Conservation (phyloP, 1,140 invertebrate genomes). For the Heliconius eleuchia region DNA sequence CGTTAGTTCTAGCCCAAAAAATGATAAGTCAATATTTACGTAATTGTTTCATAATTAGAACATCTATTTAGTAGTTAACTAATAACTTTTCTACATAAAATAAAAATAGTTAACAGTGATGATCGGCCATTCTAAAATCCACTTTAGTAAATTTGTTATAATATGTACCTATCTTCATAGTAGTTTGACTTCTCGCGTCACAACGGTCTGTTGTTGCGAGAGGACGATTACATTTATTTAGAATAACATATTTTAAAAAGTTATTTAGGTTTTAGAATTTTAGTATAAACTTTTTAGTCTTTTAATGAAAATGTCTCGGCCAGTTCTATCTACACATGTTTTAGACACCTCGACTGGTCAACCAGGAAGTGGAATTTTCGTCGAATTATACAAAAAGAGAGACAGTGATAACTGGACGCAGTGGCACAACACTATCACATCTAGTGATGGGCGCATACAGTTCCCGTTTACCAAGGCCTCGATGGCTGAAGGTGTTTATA, state of each 20-base stretch:
- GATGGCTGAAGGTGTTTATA: constrained; percentile 86
- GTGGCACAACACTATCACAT: constrained; percentile 85
- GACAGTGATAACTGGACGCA: constrained; percentile 83
- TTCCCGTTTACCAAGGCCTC: constrained; percentile 84
- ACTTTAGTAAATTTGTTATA: constrained; percentile 1
- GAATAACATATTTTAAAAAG: background rate
- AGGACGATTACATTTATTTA: background rate
- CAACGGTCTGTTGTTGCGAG: background rate
- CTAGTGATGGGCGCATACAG: constrained; percentile 84
- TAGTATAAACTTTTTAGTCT: background rate
- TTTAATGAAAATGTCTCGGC: constrained; percentile 53
- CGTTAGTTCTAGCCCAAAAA: too few species aligned
- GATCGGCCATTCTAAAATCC: background rate
- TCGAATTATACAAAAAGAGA: constrained; percentile 85
- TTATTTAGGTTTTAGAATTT: background rate
- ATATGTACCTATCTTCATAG: background rate
- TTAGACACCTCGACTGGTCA: constrained; percentile 85
- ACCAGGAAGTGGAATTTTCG: constrained; percentile 83
- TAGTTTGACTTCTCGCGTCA: constrained; percentile 15
- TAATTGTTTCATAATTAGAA: too few species aligned
- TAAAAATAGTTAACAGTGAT: background rate
- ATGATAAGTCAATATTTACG: too few species aligned
- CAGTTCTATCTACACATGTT: constrained; percentile 84
- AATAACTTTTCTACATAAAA: background rate
- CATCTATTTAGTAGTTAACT: background rate